Base-by-base conservation (phyloP, 2,113 vertebrate genomes). In the Xerus inauris region DNA sequence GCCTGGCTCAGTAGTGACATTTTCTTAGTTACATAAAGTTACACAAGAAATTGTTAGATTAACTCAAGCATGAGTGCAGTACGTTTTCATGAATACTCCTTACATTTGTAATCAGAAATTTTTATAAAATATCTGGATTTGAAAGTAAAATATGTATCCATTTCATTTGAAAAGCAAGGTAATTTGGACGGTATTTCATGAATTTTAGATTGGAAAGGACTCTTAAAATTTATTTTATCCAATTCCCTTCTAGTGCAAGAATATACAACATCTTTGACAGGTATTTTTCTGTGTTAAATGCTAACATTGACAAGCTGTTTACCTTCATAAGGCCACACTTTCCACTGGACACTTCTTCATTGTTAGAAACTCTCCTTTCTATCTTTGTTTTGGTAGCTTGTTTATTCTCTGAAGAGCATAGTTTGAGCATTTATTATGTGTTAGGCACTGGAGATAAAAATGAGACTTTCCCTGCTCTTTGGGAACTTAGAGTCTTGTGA, bases 331-430 rank as follows among this genome's bases (percentile, higher is more conserved):
- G 14, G 38, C 47, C 51, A 80, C 30, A 6, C 7, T 94, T 95
- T 83, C 51, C 32, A 69, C 35, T 81, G 45, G 35, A 83, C 12
- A 87, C 3, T 92, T 95, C 6, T 90, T 9, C 65, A 87, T 9
- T 69, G 4, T 76, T 85, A 85, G 77, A 77, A 93, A 28, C 17
- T 42, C 84, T 84, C 38, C 67, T 59, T 96, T 87, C 24, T 80
- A 30, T 88, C n/a, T 93, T 95, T 88, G 77, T 88, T 93, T 96
- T 88, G 51, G 59, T 89, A 91, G 16, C 54, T 96, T 96, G 17
- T 59, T 84, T 14, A 84, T 88, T 96, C 80, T 90, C 91, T 76
- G 13, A 49, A 76, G 45, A 86, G 42, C 17, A 12, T 69, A 62
- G 42, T 92, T 80, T 57, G 75, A 94, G 11, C 26, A 89, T 71